Conservation (phyloP, 2,888 invertebrate species). For the Halocaridina rubra region DNA sequence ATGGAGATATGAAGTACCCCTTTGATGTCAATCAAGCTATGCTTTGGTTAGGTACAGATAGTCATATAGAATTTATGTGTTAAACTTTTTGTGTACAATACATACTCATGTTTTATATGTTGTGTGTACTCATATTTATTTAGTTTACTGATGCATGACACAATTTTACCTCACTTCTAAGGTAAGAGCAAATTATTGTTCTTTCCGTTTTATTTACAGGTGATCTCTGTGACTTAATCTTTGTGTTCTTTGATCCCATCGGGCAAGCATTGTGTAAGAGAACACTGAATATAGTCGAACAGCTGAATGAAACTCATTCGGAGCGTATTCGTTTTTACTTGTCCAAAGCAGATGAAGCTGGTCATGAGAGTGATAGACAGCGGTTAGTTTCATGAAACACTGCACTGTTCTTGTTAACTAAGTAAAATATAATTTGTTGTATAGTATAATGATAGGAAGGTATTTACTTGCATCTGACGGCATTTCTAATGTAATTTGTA, state of each 20-base stretch:
- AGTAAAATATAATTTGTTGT: no score
- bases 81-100: slow-evolving; percentile 17
- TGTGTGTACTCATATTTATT: no score
- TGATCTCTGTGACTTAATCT: slow-evolving; percentile 72
- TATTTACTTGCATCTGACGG: no score
- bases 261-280: slow-evolving; percentile 74
- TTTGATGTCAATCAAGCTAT: slow-evolving; percentile 74
- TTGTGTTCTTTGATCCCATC: slow-evolving; percentile 75
- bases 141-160: no score
- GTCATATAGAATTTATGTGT: slow-evolving; percentile 62
- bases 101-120: background rate
- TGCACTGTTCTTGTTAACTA: no score
- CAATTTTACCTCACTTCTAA: background rate
- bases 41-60: slow-evolving; percentile 70
- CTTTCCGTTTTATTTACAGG: slow-evolving; percentile 64
- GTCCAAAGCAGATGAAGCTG: slow-evolving; percentile 74
- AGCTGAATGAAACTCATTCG: slow-evolving; percentile 71
- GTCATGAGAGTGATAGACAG: slow-evolving; percentile 73
- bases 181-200: background rate
- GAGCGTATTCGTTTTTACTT: slow-evolving; percentile 73
- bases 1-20: slow-evolving; percentile 75
- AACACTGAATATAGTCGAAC: slow-evolving; percentile 73
- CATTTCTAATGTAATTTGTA: no score
- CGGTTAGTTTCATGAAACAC: slow-evolving; percentile 65
- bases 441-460: no score